Base-by-base conservation (phyloP, 2,113 vertebrate genomes). In the Antennarius striatus region DNA sequence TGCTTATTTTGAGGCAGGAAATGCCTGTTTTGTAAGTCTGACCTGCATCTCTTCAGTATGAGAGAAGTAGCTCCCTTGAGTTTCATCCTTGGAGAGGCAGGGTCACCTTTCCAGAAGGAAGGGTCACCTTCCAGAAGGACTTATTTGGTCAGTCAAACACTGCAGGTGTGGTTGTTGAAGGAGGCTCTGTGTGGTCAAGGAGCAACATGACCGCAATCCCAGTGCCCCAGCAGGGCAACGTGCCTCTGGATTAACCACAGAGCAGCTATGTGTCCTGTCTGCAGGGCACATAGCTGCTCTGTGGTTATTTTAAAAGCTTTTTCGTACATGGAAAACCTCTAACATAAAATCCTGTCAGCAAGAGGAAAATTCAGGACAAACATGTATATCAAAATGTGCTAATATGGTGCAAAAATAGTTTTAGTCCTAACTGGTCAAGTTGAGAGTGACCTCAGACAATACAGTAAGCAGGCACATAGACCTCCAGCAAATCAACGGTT, bases 231-330 rank as follows among this genome's bases (percentile, higher is more conserved):
- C 36, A 77, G 81, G 79, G 70, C 7, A 28, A 39, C 48, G 4
- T 9, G n/a, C 57, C 73, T 63, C 29, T 22, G 59, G 51, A 76
- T 63, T 56, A 52, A 22, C 22, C 22, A 22, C 22, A 22, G 22
- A 22, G 22, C 22, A 22, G 22, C 22, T 22, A 22, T 22, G 22
- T 22, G 22, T 56, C 49, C 62, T 82, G 73, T 87, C 85, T 71
- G 57, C 39, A 72, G 64, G 75, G 67, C 81, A 74, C 71, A 81
- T 82, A 77, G 76, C 29, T 14, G 12, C 73, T 75, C 63, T 73
- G 47, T 57, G 45, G 50, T 60, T 47, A 58, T 17, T 75, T 60
- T 69, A 42, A 17, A 40, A 14, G 36, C 13, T 70, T 22, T 22
- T 22, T 22, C 22, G 32, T 36, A 7, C 32, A 36, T 7, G 32